phyloP scores from a whole-genome alignment of 2,113 vertebrate species.

The Pyrgilauda ruficollis region DNA sequence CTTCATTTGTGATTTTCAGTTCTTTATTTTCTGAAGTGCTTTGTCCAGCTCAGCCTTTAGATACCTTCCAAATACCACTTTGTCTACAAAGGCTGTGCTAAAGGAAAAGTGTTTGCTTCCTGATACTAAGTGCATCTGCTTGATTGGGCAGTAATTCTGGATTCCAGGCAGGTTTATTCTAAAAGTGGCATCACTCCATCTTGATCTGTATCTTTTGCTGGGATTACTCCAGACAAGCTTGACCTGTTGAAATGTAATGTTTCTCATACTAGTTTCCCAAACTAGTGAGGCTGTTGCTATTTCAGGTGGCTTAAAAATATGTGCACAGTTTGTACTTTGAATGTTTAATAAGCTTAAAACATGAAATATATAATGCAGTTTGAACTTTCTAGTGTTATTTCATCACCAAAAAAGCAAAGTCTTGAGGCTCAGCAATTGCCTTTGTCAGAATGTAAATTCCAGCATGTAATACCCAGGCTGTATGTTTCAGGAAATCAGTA shows the following conservation, averaged over 20 bases:
- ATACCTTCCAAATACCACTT: neutral
- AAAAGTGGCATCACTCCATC: neutral
- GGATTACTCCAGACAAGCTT: neutral
- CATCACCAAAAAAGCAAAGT: constrained; percentile 63
- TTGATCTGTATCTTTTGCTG: neutral
- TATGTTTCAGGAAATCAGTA: constrained; percentile 73
- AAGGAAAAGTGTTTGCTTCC: neutral
- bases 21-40: neutral
- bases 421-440: constrained; percentile 61
- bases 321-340: constrained; percentile 61
- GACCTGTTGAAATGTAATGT: constrained; percentile 27
- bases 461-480: constrained; percentile 72
- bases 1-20: neutral
- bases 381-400: constrained; percentile 71
- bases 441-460: constrained; percentile 70
- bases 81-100: neutral
- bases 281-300: constrained; percentile 45
- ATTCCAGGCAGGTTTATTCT: neutral
- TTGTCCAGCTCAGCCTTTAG: neutral
- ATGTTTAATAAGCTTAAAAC: constrained; percentile 69
- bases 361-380: constrained; percentile 65
- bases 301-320: constrained; percentile 72
- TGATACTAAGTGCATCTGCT: neutral
- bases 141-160: neutral
- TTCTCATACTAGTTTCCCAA: constrained; percentile 39